Evolutionary conservation across 2,797 vertebrate species (phyloP), one percentile per base, ranked within the genome.

Genomic region (Rhinogobio ventralis): DNA sequence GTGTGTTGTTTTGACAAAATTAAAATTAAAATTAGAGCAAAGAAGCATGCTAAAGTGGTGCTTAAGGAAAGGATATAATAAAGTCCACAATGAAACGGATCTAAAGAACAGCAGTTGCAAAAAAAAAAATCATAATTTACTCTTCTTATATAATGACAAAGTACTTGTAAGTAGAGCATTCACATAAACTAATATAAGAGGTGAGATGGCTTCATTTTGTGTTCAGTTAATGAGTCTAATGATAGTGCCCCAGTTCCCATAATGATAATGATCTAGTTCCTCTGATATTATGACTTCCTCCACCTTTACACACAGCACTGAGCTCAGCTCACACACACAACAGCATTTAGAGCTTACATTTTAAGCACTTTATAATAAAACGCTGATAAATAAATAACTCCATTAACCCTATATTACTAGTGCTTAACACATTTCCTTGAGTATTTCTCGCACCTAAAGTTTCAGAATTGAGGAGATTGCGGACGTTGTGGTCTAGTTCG

Each of bases 201-300:
- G 13, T 62, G 28, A 49, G 3, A 25, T 19, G 42, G 14, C 8
- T 39, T 30, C 49, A n/a, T 46, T 66, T 10, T 73, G 67, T 62
- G 28, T 20, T 62, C 20, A 82, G 39, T 74, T 33, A 49, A 19
- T 17, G 53, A 53, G 46, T 57, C 10, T 69, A 60, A 84, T 71
- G 19, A 84, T 78, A 68, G 25, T 77, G 64, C 13, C 74, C 23
- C 17, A 87, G 72, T 69, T 87, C 51, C 79, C 45, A 81, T 64
- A 86, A 86, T 87, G 77, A 84, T 78, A 71, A 69, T 73, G 39
- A 84, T 84, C 82, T 46, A 81, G 77, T 49, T 84, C 74, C 66
- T 67, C 75, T 84, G 20, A 57, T 28, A 78, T 77, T 84, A 84
- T 15, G 42, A 79, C 62, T 76, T 71, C 82, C 66, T 84, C 75